Percentiles rank a stretch among this genome's conserved stretches.
These are phyloP conservation scores for Phasia obesa DNA, from an alignment of 2,888 invertebrate genomes.

Conservation along the genomic window DNA sequence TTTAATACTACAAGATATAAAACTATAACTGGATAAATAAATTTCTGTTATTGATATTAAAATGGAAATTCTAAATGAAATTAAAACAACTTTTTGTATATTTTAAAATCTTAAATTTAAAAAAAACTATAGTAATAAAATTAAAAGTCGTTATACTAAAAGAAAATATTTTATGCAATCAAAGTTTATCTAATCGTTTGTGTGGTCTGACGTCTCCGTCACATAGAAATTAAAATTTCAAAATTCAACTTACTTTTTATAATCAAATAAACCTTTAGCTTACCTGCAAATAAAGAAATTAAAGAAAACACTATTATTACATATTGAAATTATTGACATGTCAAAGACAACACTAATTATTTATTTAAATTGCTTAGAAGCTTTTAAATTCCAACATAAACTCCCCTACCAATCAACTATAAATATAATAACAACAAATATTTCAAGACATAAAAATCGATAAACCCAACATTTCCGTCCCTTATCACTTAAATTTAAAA, in stretches of 20 bases:
- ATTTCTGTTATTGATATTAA: too few species aligned
- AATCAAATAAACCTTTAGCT: not conserved
- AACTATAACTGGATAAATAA: too few species aligned
- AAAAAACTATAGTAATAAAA: too few species aligned
- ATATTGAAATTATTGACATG: not conserved
- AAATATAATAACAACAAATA: not conserved
- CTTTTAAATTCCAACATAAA: not conserved
- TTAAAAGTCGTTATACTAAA: too few species aligned
- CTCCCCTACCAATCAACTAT: not conserved
- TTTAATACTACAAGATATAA: too few species aligned
- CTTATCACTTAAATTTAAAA: not conserved
- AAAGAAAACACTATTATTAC: not conserved
- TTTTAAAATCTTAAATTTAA: too few species aligned
- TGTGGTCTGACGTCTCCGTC: too few species aligned
- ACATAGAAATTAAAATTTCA: not conserved
- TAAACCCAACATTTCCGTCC: not conserved
- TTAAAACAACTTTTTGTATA: too few species aligned
- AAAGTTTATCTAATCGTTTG: too few species aligned
- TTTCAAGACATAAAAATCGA: not conserved
- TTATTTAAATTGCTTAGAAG: too few species aligned
- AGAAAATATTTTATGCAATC: too few species aligned
- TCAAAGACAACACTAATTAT: not conserved
- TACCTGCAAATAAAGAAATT: conserved; percentile 31
- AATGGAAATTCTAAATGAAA: too few species aligned
- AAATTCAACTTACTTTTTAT: not conserved